phyloP scores from a whole-genome alignment of 2,888 invertebrate species.

The Lycia hirtaria region DNA sequence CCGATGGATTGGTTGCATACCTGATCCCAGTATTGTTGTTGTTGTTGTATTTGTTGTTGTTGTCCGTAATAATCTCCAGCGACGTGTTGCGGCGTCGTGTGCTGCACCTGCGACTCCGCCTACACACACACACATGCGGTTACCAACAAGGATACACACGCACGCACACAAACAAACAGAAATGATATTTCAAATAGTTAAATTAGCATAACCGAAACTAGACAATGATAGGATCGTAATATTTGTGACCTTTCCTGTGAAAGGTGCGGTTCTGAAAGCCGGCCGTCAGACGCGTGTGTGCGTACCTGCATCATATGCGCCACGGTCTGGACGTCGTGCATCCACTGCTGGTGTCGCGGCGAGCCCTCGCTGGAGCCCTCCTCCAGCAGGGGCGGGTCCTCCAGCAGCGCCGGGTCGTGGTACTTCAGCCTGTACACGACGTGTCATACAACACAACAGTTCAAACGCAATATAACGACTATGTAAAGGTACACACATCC shows the following conservation, averaged over 20 bases:
- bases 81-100: slow-evolving; percentile 54
- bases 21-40: slow-evolving; percentile 55
- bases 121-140: slow-evolving; percentile 23
- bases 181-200: too few relatives aligned
- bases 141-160: slow-evolving; percentile 22
- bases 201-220: too few relatives aligned
- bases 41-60: slow-evolving; percentile 37
- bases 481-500: too few relatives aligned
- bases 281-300: background rate
- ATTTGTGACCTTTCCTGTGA: too few relatives aligned
- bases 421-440: slow-evolving; percentile 85
- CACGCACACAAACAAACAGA: background rate
- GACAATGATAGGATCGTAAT: too few relatives aligned
- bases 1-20: too few relatives aligned
- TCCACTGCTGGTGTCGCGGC: slow-evolving; percentile 67
- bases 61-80: slow-evolving; percentile 19
- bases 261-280: background rate
- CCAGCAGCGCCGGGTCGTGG: slow-evolving; percentile 84
- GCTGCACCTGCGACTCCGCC: slow-evolving; percentile 46
- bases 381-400: slow-evolving; percentile 53
- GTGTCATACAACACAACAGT: background rate
- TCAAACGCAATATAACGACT: too few relatives aligned
- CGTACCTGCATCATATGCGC: slow-evolving; percentile 54
- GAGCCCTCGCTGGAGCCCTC: slow-evolving; percentile 62
- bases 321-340: slow-evolving; percentile 55